These are phyloP conservation scores for Ypsolopha scabrella DNA, from an alignment of 2,888 invertebrate species.

Conservation along the genomic window DNA sequence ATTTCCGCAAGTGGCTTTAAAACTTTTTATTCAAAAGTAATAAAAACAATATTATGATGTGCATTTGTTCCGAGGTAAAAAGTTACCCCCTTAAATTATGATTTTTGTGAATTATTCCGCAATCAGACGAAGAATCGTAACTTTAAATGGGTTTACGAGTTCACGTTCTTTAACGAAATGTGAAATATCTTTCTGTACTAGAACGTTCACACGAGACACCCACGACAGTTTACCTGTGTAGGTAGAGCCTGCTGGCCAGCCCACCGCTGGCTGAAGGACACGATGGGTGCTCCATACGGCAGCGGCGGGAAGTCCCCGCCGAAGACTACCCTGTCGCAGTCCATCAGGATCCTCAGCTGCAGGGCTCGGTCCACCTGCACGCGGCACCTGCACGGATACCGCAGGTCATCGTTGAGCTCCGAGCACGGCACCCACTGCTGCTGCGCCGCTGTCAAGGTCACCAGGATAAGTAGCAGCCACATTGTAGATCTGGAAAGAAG, in stretches of 20 bases:
- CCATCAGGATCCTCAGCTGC: constrained; percentile 73
- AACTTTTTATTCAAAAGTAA: too few species aligned
- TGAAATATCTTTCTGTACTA: too few species aligned
- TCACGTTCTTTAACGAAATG: too few species aligned
- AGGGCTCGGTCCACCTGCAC: constrained; percentile 62
- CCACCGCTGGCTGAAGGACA: constrained; percentile 82
- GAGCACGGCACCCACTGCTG: constrained; percentile 79
- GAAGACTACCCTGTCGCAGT: constrained; percentile 88
- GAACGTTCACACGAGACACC: too few species aligned
- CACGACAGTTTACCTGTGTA: constrained; percentile 70
- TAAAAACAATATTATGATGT: too few species aligned
- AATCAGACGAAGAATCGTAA: too few species aligned
- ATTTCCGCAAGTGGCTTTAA: too few species aligned
- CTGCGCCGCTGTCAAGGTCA: constrained; percentile 34
- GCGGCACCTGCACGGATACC: constrained; percentile 77
- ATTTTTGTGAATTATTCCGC: too few species aligned
- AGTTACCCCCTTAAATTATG: too few species aligned
- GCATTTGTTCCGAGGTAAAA: too few species aligned
- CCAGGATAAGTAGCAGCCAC: constrained; percentile 42
- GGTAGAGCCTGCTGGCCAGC: constrained; percentile 87
- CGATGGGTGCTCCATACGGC: constrained; percentile 84
- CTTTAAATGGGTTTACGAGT: too few species aligned
- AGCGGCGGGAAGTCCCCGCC: constrained; percentile 81
- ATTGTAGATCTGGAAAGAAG: constrained; percentile 18
- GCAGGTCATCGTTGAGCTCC: constrained; percentile 80